These are phyloP conservation scores for Ursus arctos DNA, from an alignment of 2,113 vertebrate genomes.

Conservation along the genomic window DNA sequence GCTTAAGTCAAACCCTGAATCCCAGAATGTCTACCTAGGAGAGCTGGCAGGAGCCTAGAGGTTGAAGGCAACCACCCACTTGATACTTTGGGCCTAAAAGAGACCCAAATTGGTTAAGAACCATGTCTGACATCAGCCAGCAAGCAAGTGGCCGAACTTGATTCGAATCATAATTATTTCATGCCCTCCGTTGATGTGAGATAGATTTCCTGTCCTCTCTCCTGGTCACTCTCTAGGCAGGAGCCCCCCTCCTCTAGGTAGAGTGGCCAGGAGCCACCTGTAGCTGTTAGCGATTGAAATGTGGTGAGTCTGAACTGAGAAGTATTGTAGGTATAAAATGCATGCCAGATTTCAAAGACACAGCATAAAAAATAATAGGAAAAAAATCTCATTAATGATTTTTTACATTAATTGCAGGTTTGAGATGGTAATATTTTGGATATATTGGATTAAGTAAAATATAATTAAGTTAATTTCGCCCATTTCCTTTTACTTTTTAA, in stretches of 20 bases:
- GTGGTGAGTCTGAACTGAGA: not conserved
- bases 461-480: slow-evolving; percentile 2
- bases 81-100: not conserved
- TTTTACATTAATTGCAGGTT: not conserved
- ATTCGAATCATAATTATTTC: not conserved
- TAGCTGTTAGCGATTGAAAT: not conserved
- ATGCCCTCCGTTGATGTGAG: not conserved
- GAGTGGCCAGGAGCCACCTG: not conserved
- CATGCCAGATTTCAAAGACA: not conserved
- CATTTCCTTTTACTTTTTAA: slow-evolving; percentile 15
- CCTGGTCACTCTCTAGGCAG: not conserved
- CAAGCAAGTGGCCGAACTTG: not conserved
- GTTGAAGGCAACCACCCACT: not conserved
- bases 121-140: not conserved
- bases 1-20: not conserved
- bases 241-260: not conserved
- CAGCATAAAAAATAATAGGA: not conserved
- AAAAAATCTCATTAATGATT: not conserved
- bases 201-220: not conserved
- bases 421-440: slow-evolving; percentile 10
- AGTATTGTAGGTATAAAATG: not conserved
- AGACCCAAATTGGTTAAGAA: not conserved
- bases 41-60: not conserved
- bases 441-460: not conserved
- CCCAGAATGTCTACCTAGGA: not conserved